Evolutionary conservation across 2,113 vertebrate species (phyloP).

Genomic region (Lophura nycthemera): DNA sequence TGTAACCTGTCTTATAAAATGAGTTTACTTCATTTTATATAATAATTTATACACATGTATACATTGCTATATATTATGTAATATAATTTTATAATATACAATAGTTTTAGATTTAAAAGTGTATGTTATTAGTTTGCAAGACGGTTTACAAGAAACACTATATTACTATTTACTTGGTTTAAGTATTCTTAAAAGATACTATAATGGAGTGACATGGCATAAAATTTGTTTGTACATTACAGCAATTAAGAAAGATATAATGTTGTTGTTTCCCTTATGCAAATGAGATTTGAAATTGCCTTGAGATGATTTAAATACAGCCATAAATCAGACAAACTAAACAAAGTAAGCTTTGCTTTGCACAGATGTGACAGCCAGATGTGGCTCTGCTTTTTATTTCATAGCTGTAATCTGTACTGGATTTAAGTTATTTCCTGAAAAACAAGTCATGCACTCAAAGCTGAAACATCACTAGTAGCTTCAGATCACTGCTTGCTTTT

Average conservation of each 20-base stretch:
- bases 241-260: background rate
- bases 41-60: background rate
- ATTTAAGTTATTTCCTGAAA: constrained; percentile 60
- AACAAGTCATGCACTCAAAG: background rate
- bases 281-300: constrained; percentile 14
- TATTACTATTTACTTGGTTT: background rate
- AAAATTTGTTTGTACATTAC: background rate
- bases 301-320: constrained; percentile 37
- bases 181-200: background rate
- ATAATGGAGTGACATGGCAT: background rate
- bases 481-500: background rate
- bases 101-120: background rate
- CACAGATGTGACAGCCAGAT: constrained; percentile 65
- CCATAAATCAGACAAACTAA: constrained; percentile 44
- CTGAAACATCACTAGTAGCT: constrained; percentile 11
- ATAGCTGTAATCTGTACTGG: constrained; percentile 47
- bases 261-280: constrained; percentile 21
- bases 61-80: background rate
- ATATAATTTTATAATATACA: background rate
- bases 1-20: background rate
- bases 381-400: constrained; percentile 69
- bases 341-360: constrained; percentile 37
- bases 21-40: background rate
- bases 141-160: too few species aligned
- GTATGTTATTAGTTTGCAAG: background rate